Evolutionary conservation across 2,888 invertebrate species (phyloP).

Genomic region (Lasioglossum zephyrum): DNA sequence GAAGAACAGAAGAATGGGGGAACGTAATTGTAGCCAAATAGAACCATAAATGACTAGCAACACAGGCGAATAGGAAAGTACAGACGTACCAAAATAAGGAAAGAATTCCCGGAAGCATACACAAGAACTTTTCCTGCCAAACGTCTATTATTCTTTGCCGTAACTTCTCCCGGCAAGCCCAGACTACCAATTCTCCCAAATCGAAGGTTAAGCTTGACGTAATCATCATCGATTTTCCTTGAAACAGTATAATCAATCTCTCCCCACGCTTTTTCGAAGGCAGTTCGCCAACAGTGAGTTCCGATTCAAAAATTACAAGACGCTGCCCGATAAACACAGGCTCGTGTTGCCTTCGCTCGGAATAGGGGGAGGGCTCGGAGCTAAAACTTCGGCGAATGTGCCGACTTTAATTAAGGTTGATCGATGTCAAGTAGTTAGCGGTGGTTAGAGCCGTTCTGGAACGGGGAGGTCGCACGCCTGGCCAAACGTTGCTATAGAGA

Average conservation of each 20-base stretch:
- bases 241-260: neutral
- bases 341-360: neutral
- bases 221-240: neutral
- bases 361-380: neutral
- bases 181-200: neutral
- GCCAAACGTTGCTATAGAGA: neutral
- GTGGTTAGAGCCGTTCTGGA: slow-evolving; percentile 53
- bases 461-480: slow-evolving; percentile 26
- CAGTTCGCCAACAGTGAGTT: too few species aligned
- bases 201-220: neutral
- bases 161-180: neutral
- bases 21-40: neutral
- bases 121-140: neutral
- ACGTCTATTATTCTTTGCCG: neutral
- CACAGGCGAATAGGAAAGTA: neutral
- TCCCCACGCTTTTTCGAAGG: neutral
- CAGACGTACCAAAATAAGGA: neutral
- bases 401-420: slow-evolving; percentile 65
- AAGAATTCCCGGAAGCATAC: neutral
- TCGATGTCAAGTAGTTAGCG: slow-evolving; percentile 64
- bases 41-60: neutral
- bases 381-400: slow-evolving; percentile 60
- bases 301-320: slow-evolving; percentile 22
- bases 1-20: neutral
- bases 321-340: slow-evolving; percentile 20